phyloP scores from a whole-genome alignment of 2,888 invertebrate genomes.

The Melieria picta region DNA sequence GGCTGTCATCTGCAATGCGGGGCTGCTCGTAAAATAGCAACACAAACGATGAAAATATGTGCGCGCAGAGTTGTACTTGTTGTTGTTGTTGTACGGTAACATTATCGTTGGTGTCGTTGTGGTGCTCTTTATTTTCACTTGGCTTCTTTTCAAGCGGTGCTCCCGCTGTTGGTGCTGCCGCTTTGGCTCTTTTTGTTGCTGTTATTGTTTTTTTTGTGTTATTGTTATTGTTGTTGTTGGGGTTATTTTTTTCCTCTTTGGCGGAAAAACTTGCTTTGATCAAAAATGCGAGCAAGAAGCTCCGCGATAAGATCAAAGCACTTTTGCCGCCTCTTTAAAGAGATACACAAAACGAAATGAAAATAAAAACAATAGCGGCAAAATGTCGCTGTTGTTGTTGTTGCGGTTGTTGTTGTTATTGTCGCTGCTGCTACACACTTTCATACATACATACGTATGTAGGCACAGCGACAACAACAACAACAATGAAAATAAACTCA shows the following conservation, averaged over 20 bases:
- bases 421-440: slow-evolving; percentile 24
- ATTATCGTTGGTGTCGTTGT: background rate
- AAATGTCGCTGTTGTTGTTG: slow-evolving; percentile 40
- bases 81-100: slow-evolving; percentile 4
- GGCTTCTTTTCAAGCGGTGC: slow-evolving; percentile 39
- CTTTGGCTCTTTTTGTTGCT: slow-evolving; percentile 34
- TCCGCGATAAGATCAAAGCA: slow-evolving; percentile 66
- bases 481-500: slow-evolving; percentile 16
- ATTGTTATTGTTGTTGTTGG: slow-evolving; percentile 33
- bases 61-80: background rate
- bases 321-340: slow-evolving; percentile 57
- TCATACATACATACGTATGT: background rate
- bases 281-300: slow-evolving; percentile 68
- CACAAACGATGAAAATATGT: no score
- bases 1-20: no score
- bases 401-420: slow-evolving; percentile 41
- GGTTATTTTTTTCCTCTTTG: slow-evolving; percentile 55
- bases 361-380: slow-evolving; percentile 34
- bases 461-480: background rate
- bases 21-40: background rate
- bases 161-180: slow-evolving; percentile 26
- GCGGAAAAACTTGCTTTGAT: slow-evolving; percentile 68
- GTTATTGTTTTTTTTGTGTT: slow-evolving; percentile 30
- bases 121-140: slow-evolving; percentile 9
- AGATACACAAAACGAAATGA: slow-evolving; percentile 34